Evolutionary conservation across 1,140 invertebrate genomes (phyloP), one percentile per base, ranked within the genome.

Genomic region (Delia radicum): DNA sequence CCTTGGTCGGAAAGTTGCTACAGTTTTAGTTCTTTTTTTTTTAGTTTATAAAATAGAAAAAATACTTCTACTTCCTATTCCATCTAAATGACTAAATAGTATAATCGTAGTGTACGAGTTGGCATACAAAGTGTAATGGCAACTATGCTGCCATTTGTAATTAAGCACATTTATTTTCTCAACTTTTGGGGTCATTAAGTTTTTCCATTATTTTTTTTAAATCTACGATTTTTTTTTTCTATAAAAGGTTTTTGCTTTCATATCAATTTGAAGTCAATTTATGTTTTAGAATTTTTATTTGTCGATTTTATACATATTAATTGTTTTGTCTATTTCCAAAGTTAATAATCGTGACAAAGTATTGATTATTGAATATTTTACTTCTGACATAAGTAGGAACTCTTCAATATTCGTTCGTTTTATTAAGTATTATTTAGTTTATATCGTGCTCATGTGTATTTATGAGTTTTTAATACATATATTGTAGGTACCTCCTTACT

Each of bases 331-430:
- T 55, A 10, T 55, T 55, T 55, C n/a, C 4, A 55, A 42, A 55
- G 48, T 55, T 55, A 55, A 55, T 55, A 55, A 55, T 55, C 48
- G 48, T 55, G 48, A 55, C 48, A 55, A 55, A 55, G 48, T 55
- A 10, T 55, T 55, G 18, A 10, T 48, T 55, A n/a, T 21, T 55
- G 48, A n/a, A n/a, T n/a, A n/a, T n/a, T n/a, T n/a, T n/a, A n/a
- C n/a, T 1, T 42, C n/a, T 42, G n/a, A n/a, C n/a, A n/a, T n/a
- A n/a, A 7, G 13, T 37, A 37, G 33, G 24, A 2, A 8, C 48
- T 21, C 18, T 55, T 55, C 48, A 55, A 55, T 55, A 55, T 55
- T 55, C 48, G 48, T 55, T 55, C 24, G 48, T 55, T 55, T 55
- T 21, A 10, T 55, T 55, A 55, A 55, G n/a, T 55, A 18, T 55